Evolutionary conservation across 2,888 invertebrate genomes (phyloP), one percentile per base, ranked within the genome.

Genomic region (Ptychoptera contaminata): DNA sequence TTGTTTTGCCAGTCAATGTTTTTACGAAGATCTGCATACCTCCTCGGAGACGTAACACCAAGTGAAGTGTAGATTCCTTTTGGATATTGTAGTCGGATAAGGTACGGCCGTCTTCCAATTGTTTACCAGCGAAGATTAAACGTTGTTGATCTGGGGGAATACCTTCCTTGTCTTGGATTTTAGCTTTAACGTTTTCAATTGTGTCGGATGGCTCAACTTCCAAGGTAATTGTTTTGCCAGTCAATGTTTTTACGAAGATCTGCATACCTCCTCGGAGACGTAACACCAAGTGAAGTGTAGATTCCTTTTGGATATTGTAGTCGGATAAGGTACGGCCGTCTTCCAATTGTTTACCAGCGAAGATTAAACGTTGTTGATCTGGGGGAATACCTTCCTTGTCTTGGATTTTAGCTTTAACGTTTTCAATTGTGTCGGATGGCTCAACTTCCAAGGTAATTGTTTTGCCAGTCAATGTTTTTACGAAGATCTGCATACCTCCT

Each of bases 21-120:
- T 92, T 92, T 51, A 92, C 91, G 67, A 92, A 96, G 69, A 96
- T 94, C 77, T 96, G 93, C 92, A 92, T 92, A 59, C 97, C 97
- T 70, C 96, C 96, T 54, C 91, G 77, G 47, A 94, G 76, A 55
- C 93, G 76, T 51, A 91, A 69, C 57, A 88, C 88, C 61, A 92
- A 71, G 62, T 91, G 90, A 47, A 91, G 73, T 0, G 91, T 91
- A 0, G 88, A 87, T 67, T 91, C 88, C 65, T 92, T 92, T 68
- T 94, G 91, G 60, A 93, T 92, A 66, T 92, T 92, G 67, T 92
- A 92, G 62, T 94, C 93, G 0, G 85, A 86, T 31, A 94, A 70
- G 2, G 92, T 92, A 44, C 90, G 78, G 2, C 90, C 93, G 76
- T 94, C 93, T 70, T 93, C 93, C 59, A 94, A 67, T 68, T 94